Evolutionary conservation across 2,797 vertebrate species (phyloP).

Genomic region (Sebastes diaconus): DNA sequence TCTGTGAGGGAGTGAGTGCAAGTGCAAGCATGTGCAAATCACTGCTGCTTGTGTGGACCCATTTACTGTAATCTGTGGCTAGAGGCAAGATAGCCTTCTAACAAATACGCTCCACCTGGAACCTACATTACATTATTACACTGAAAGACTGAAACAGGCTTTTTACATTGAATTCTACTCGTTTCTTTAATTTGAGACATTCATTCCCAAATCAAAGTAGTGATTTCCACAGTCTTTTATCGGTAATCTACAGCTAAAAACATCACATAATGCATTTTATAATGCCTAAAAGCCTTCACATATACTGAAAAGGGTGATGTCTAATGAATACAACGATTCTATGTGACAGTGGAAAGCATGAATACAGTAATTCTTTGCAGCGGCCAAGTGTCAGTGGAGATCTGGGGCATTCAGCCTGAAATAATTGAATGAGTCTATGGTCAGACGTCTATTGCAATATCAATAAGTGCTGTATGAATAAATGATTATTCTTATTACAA

Average conservation of each 20-base stretch:
- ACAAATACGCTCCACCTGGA: neutral
- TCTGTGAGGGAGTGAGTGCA: constrained; percentile 8
- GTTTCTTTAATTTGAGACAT: neutral
- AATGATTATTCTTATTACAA: too few species aligned
- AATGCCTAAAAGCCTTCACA: neutral
- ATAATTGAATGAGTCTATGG: neutral
- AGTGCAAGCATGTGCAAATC: constrained; percentile 37
- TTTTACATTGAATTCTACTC: neutral
- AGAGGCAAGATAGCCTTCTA: constrained; percentile 29
- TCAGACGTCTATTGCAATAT: neutral
- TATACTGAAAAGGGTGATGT: neutral
- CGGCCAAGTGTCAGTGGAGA: neutral
- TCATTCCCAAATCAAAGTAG: neutral
- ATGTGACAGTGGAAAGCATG: neutral
- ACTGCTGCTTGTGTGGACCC: constrained; percentile 31
- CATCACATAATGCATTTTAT: neutral
- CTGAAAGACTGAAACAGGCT: neutral
- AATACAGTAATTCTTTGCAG: neutral
- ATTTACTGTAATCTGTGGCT: constrained; percentile 43
- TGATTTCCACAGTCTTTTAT: neutral
- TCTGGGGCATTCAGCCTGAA: neutral
- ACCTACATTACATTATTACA: neutral
- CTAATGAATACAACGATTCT: neutral
- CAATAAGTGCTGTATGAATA: neutral
- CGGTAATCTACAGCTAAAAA: neutral